Evolutionary conservation across 2,797 vertebrate species (phyloP).

Genomic region (Peromyscus melanophrys): DNA sequence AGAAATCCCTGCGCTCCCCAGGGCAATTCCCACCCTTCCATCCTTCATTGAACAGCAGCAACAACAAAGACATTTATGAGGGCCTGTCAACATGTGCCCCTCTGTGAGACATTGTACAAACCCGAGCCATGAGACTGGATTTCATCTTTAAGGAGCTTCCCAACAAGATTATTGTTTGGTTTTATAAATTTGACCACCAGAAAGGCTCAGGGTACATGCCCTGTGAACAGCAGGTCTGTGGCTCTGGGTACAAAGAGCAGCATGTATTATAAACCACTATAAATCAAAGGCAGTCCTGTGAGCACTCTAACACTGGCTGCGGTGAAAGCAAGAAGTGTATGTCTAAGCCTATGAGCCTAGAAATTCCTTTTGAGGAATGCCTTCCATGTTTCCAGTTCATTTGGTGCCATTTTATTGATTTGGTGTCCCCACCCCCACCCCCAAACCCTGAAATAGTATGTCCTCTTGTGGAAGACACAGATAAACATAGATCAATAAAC

Average conservation of each 20-base stretch:
- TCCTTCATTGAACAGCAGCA: background rate
- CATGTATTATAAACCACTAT: slow-evolving; percentile 47
- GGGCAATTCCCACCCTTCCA: background rate
- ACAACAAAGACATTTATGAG: slow-evolving; percentile 63
- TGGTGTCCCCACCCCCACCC: background rate
- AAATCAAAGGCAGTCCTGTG: slow-evolving; percentile 64
- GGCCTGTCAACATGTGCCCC: background rate
- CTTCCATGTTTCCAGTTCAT: background rate
- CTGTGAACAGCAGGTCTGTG: slow-evolving; percentile 70
- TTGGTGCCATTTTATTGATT: background rate
- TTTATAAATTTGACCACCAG: slow-evolving; percentile 79
- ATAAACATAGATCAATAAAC: slow-evolving; percentile 24
- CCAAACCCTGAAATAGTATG: background rate
- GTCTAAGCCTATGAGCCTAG: slow-evolving; percentile 41
- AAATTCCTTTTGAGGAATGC: background rate
- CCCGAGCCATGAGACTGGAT: background rate
- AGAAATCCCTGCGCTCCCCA: background rate
- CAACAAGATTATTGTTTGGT: slow-evolving; percentile 65
- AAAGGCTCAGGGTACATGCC: slow-evolving; percentile 7
- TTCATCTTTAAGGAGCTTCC: slow-evolving; percentile 57
- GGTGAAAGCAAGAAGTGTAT: background rate
- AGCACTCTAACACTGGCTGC: background rate
- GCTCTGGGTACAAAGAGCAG: slow-evolving; percentile 66
- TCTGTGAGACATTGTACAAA: slow-evolving; percentile 11
- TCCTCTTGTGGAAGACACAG: background rate